phyloP scores from a whole-genome alignment of 1,140 invertebrate species.

The Danaus plexippus region DNA sequence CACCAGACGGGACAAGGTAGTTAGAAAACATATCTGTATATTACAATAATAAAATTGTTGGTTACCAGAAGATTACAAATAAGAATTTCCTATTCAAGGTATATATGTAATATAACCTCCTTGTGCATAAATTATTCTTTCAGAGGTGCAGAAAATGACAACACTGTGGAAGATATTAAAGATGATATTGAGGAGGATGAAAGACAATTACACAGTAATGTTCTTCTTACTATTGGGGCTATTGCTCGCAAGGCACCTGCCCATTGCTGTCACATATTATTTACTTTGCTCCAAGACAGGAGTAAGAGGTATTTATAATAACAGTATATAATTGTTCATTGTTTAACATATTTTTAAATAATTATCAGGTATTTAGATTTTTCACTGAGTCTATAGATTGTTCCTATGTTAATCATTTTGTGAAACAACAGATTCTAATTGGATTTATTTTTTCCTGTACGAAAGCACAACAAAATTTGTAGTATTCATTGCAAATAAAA shows the following conservation, averaged over 20 bases:
- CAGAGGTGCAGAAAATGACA: constrained; percentile 47
- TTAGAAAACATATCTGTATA: constrained; percentile 18
- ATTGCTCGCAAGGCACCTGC: constrained; percentile 54
- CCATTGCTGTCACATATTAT: constrained; percentile 52
- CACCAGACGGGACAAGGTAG: constrained; percentile 83
- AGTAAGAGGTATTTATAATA: constrained; percentile 47
- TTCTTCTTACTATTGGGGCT: constrained; percentile 52
- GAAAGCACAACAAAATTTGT: too few species aligned
- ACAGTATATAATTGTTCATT: neutral
- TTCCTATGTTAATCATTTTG: too few species aligned
- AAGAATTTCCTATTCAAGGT: neutral
- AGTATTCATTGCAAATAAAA: too few species aligned
- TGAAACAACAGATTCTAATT: too few species aligned
- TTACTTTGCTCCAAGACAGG: constrained; percentile 46
- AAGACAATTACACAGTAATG: constrained; percentile 46
- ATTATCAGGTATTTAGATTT: too few species aligned
- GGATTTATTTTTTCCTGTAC: too few species aligned
- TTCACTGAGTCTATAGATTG: too few species aligned
- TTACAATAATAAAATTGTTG: neutral
- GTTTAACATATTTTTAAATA: too few species aligned
- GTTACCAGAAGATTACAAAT: neutral
- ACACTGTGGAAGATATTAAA: constrained; percentile 49
- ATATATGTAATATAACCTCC: neutral
- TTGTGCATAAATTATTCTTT: constrained; percentile 8
- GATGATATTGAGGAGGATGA: constrained; percentile 61